phyloP scores from a whole-genome alignment of 1,140 invertebrate genomes.

The Arctopsyche grandis region DNA sequence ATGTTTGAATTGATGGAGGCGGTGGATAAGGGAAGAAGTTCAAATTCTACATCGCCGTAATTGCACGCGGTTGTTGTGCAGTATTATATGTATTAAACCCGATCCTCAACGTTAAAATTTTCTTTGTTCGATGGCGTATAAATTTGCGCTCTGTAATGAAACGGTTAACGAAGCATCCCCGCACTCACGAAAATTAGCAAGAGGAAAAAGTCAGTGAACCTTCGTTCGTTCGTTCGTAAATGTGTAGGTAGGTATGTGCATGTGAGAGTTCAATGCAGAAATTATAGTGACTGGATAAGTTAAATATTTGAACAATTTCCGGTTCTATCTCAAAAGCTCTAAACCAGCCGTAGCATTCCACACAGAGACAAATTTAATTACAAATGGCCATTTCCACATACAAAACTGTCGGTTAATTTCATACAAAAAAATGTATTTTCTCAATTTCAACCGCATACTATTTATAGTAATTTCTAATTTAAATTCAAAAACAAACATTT shows the following conservation, averaged over 20 bases:
- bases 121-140: background rate
- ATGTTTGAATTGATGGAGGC: no score
- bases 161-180: background rate
- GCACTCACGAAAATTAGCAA: background rate
- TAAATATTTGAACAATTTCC: conserved; percentile 25
- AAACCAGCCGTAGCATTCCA: background rate
- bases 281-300: background rate
- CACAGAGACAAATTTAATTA: background rate
- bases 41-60: no score
- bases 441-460: no score
- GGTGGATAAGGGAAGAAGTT: no score
- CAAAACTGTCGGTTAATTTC: no score
- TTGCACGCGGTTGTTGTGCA: no score
- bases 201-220: conserved; percentile 17
- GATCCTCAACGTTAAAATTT: background rate
- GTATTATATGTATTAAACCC: background rate
- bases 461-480: no score
- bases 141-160: background rate
- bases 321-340: background rate
- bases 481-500: no score
- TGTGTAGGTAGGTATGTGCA: background rate
- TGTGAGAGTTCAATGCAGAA: background rate
- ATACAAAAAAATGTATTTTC: no score
- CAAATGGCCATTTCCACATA: background rate
- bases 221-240: background rate